Conservation (phyloP, 2,113 vertebrate genomes). For the Nicator chloris region DNA sequence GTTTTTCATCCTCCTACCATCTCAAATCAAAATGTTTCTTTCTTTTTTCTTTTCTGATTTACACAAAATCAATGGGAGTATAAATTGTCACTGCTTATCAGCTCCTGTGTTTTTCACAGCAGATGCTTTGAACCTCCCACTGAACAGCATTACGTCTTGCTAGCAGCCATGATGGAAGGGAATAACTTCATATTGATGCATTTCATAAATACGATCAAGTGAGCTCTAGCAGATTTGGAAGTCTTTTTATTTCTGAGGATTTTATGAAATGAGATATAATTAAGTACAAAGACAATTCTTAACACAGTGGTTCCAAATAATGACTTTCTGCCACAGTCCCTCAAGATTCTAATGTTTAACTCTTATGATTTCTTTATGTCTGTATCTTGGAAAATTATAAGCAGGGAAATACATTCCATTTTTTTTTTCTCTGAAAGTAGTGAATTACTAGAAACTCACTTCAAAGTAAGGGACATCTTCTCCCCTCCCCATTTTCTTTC, state of each 20-base stretch:
- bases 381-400: background rate
- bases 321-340: background rate
- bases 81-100: conserved; percentile 21
- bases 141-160: conserved; percentile 43
- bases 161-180: conserved; percentile 57
- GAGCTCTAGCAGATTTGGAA: background rate
- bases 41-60: background rate
- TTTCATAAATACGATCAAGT: background rate
- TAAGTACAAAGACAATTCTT: background rate
- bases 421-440: background rate
- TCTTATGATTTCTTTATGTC: background rate
- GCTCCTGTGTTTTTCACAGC: conserved; percentile 2
- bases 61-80: conserved; percentile 20
- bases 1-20: background rate
- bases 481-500: background rate
- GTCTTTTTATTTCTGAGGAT: background rate
- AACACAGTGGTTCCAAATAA: background rate
- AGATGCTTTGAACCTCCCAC: conserved; percentile 44
- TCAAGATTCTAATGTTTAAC: background rate
- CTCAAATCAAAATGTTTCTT: background rate
- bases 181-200: background rate
- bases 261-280: background rate
- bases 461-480: background rate
- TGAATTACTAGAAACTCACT: background rate
- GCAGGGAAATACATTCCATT: background rate